A percentile compares a stretch with the other conserved stretches of the same genome.
Evolutionary conservation across 2,888 invertebrate species (phyloP).

Genomic region (Perdita meconis): DNA sequence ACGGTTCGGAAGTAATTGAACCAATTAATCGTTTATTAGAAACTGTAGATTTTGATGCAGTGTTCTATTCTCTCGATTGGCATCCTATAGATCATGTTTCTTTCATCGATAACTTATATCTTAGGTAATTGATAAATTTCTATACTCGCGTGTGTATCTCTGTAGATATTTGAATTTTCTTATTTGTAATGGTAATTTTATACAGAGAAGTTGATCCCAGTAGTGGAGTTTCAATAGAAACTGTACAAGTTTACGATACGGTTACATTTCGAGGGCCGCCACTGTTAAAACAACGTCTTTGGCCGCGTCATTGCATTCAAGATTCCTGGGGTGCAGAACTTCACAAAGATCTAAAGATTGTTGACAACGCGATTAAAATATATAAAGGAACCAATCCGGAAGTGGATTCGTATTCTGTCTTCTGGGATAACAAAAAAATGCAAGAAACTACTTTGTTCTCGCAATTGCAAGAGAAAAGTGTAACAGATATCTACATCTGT

Average conservation of each 20-base stretch:
- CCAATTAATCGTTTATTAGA: conserved; percentile 95
- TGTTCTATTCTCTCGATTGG: conserved; percentile 98
- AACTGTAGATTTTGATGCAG: conserved; percentile 92
- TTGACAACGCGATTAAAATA: conserved; percentile 91
- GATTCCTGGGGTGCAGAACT: conserved; percentile 97
- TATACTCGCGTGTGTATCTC: too few relatives aligned
- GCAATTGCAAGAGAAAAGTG: conserved; percentile 91
- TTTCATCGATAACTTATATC: conserved; percentile 95
- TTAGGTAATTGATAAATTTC: conserved; percentile 74
- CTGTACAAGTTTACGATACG: conserved; percentile 94
- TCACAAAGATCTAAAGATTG: conserved; percentile 94
- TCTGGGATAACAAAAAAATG: conserved; percentile 98
- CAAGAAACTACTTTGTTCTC: conserved; percentile 93
- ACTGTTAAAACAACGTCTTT: conserved; percentile 94
- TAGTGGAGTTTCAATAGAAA: conserved; percentile 85
- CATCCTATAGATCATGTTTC: conserved; percentile 98
- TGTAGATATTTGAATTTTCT: background rate
- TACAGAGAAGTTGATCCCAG: conserved; percentile 79
- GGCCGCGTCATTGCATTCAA: conserved; percentile 98
- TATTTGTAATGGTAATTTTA: background rate
- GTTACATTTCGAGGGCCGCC: conserved; percentile 96
- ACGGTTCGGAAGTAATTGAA: conserved; percentile 95
- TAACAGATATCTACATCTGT: conserved; percentile 97
- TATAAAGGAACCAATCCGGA: conserved; percentile 97
- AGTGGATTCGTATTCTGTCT: conserved; percentile 98